phyloP scores from a whole-genome alignment of 2,888 invertebrate species.

The Tipula lateralis region DNA sequence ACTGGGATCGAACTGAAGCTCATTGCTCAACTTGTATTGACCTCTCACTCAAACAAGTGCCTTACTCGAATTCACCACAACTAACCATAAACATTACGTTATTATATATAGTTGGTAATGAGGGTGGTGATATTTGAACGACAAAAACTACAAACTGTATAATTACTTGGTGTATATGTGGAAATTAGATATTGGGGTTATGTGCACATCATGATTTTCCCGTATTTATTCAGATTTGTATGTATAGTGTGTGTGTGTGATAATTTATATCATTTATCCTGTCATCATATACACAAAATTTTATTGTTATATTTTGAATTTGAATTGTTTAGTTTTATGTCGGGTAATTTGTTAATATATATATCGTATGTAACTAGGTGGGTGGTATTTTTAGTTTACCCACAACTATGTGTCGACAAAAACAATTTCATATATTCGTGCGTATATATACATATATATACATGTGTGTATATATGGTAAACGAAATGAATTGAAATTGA shows the following conservation, averaged over 20 bases:
- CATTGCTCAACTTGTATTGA: too few relatives aligned
- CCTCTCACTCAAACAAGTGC: too few relatives aligned
- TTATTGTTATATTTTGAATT: neutral
- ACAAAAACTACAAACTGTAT: neutral
- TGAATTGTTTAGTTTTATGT: neutral
- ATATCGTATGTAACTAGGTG: neutral
- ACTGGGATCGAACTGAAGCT: too few relatives aligned
- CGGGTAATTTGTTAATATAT: neutral
- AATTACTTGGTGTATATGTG: neutral
- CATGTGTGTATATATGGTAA: neutral
- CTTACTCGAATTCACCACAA: too few relatives aligned
- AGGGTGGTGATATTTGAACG: neutral
- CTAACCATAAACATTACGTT: too few relatives aligned
- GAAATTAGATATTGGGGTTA: neutral
- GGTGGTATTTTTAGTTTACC: neutral
- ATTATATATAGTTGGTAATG: too few relatives aligned
- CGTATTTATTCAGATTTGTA: neutral
- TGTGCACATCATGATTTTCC: neutral
- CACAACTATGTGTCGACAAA: neutral
- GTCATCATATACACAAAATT: neutral
- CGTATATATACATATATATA: neutral
- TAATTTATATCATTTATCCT: conserved; percentile 19
- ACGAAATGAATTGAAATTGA: neutral
- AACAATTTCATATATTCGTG: too few relatives aligned
- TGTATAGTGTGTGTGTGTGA: too few relatives aligned